Percentiles rank a stretch among this genome's conserved stretches.
Evolutionary conservation across 2,888 invertebrate species (phyloP).

Genomic region (Chalcis sispes): DNA sequence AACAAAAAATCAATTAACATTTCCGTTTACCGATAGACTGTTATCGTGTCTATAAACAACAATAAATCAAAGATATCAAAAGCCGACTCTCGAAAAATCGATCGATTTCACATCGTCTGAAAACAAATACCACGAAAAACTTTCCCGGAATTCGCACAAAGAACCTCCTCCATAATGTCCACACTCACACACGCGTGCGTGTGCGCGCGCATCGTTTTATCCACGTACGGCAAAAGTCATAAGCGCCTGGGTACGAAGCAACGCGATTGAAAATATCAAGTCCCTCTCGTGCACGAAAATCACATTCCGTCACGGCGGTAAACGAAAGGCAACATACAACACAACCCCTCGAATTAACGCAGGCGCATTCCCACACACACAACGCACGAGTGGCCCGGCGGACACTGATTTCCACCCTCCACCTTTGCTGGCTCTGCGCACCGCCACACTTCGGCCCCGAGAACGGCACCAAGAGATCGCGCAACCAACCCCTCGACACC

Average conservation of each 20-base stretch:
- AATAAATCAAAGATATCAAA: no score
- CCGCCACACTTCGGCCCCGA: no score
- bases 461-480: slow-evolving; percentile 41
- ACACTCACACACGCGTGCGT: not conserved
- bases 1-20: no score
- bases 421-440: no score
- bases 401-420: slow-evolving; percentile 74
- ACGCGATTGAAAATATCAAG: not conserved
- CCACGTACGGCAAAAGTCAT: not conserved
- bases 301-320: slow-evolving; percentile 36
- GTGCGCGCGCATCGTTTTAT: not conserved
- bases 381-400: slow-evolving; percentile 70
- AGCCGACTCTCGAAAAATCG: no score
- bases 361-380: slow-evolving; percentile 71
- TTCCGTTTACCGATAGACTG: no score
- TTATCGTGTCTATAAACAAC: no score
- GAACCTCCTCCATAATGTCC: not conserved
- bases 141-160: slow-evolving; percentile 41
- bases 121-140: not conserved
- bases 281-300: slow-evolving; percentile 34
- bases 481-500: slow-evolving; percentile 62
- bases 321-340: slow-evolving; percentile 1
- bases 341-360: slow-evolving; percentile 68
- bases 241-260: not conserved
- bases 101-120: no score